These are phyloP conservation scores for Hypsibius dujardini DNA, from an alignment of 1,140 invertebrate genomes.

Conservation along the genomic window DNA sequence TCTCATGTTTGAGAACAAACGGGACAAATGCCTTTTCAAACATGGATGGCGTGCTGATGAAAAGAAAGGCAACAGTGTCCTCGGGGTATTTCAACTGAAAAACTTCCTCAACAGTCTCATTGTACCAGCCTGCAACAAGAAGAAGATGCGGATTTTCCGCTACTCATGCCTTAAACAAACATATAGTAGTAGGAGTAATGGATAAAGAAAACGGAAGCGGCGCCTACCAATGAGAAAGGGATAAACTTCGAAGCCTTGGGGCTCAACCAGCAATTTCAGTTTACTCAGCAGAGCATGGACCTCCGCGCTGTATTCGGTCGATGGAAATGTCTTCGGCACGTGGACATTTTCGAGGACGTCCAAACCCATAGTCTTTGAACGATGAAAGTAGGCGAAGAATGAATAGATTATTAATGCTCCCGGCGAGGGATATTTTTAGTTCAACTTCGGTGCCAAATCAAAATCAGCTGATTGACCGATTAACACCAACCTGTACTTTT, in stretches of 20 bases:
- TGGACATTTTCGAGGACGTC: too few relatives aligned
- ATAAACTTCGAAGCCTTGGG: conserved; percentile 4
- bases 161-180: neutral
- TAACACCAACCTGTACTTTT: too few relatives aligned
- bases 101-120: conserved; percentile 33
- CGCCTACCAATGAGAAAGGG: neutral
- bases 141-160: conserved; percentile 22
- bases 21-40: conserved; percentile 41
- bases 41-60: conserved; percentile 39
- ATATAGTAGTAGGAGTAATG: neutral
- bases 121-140: conserved; percentile 35
- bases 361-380: neutral
- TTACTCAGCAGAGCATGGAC: neutral
- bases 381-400: conserved; percentile 22
- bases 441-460: neutral
- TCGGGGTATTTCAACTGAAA: conserved; percentile 34
- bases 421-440: conserved; percentile 13
- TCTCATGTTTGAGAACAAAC: conserved; percentile 28
- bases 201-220: neutral
- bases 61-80: conserved; percentile 36
- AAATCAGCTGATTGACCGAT: too few relatives aligned
- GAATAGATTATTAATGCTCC: conserved; percentile 13
- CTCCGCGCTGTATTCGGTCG: neutral
- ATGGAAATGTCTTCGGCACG: neutral
- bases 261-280: neutral